Evolutionary conservation across 2,888 invertebrate genomes (phyloP), one percentile per base, ranked within the genome.

Genomic region (Watsonalla binaria): DNA sequence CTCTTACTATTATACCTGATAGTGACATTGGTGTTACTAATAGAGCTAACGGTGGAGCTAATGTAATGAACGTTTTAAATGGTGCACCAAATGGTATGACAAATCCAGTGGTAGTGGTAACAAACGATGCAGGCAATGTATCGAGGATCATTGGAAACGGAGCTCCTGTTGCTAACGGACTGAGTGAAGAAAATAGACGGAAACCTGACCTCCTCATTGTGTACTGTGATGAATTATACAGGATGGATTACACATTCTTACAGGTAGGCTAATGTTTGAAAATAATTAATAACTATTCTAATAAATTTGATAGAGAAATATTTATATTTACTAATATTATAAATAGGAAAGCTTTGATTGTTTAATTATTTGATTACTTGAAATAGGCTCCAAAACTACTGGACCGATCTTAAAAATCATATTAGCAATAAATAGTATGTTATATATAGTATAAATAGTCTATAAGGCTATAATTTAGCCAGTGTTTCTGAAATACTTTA

Each of bases 191-290:
- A 15, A 59, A 34, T 35, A 63, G 59, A 33, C 58, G 63, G 33
- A 72, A 60, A 55, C 60, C 76, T 6, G 70, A 75, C 47, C 53
- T 82, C 13, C 68, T 94, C 15, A 93, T 95, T 14, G 79, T 95
- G 9, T 92, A 94, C 69, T 94, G 94, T 71, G 86, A 91, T 51
- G 90, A 92, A 53, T 86, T 95, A 50, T 91, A 91, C 53, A 91
- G 91, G 64, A 81, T 94, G 63, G 95, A 95, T 74, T 95, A 92
- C 72, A 95, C 95, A 0, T 93, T 94, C 58, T 89, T 93, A 60
- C 92, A 94, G 87, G 95, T 94, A 78, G 61, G 76, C 5, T 5
- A 11, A 1, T 11, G 24, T 24, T 24, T 24, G 1, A 24, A 24
- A 24, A 24, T 24, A 24, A 24, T 24, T 24, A 24, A 24, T 24